Base-by-base conservation (phyloP, 1,140 invertebrate species). In the Drosophila kepulauana region DNA sequence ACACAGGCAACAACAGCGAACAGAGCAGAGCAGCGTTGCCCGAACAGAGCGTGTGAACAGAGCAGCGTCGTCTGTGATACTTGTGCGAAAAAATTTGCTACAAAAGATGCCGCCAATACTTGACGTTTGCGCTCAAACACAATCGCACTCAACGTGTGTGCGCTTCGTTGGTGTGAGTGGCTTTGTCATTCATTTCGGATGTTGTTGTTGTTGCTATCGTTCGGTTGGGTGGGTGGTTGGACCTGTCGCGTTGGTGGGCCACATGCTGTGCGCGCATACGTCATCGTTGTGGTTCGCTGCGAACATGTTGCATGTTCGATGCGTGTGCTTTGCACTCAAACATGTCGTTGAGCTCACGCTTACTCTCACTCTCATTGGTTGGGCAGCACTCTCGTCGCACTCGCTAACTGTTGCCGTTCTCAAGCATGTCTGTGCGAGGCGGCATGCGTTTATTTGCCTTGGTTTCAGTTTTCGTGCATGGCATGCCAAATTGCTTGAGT, bases 331-430 rank as follows among this genome's bases (percentile, higher is more conserved):
- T 65, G 45, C 54, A 16, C 67, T 71, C 73, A 65, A 71, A 59
- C 59, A 6, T 41, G 20, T 25, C 20, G 35, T 28, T 30, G 11
- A 8, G 28, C n/a, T 1, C 35, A 7, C 25, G 11, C 48, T 45
- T 49, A 30, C 30, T 58, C 35, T 51, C 48, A 61, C 67, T 79
- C 79, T 58, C 74, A 58, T 65, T 75, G 79, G 84, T 87, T 82
- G 84, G 20, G 20, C 20, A 25, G 20, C 20, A 25, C 84, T 57
- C 28, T 51, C 51, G 75, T 38, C 35, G 35, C 67, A 79, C 79
- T 63, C 75, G 58, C 73, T 72, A 87, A 87, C 84, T 87, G 84
- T 87, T 87, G 84, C 84, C 84, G 59, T 79, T 72, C 54, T 52
- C 15, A 13, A 33, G 49, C 41, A 11, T 15, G 5, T 28, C 28